A percentile compares a stretch with the other conserved stretches of the same genome.
These are phyloP conservation scores for Tribolium madens DNA, from an alignment of 1,140 invertebrate species.

Conservation along the genomic window DNA sequence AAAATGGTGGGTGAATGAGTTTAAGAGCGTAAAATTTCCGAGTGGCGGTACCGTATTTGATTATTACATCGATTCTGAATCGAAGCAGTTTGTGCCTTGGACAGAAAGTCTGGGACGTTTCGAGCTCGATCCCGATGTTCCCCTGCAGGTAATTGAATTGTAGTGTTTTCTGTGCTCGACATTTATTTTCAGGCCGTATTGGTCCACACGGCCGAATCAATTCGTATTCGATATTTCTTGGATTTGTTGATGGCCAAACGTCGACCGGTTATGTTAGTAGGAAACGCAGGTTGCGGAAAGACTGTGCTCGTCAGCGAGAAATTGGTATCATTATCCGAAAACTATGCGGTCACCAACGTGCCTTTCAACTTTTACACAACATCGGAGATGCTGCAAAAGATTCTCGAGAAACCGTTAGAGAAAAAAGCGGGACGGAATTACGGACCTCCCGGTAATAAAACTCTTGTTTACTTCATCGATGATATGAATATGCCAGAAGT, in stretches of 20 bases:
- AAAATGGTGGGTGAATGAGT: slow-evolving; percentile 98
- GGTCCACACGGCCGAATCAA: slow-evolving; percentile 95
- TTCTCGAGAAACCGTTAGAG: slow-evolving; percentile 95
- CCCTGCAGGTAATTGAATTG: slow-evolving; percentile 78
- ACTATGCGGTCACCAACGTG: slow-evolving; percentile 89
- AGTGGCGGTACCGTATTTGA: slow-evolving; percentile 93
- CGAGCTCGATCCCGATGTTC: slow-evolving; percentile 91
- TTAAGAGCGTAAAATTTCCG: slow-evolving; percentile 95
- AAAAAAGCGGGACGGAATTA: slow-evolving; percentile 97
- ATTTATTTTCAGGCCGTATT: slow-evolving; percentile 77
- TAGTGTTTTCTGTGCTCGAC: not conserved
- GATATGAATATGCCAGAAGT: slow-evolving; percentile 98
- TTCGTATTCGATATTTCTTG: slow-evolving; percentile 89
- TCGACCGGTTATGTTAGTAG: slow-evolving; percentile 95
- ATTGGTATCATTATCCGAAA: slow-evolving; percentile 84
- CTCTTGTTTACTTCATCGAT: slow-evolving; percentile 96
- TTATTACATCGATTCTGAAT: slow-evolving; percentile 92
- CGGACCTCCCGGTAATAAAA: slow-evolving; percentile 94
- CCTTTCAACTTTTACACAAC: slow-evolving; percentile 98
- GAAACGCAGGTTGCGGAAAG: slow-evolving; percentile 91
- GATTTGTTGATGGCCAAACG: slow-evolving; percentile 89
- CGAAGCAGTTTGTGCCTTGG: slow-evolving; percentile 91
- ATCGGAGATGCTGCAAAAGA: slow-evolving; percentile 95
- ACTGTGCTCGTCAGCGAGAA: slow-evolving; percentile 91
- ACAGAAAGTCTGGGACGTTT: slow-evolving; percentile 89